phyloP scores from a whole-genome alignment of 2,113 vertebrate genomes.

The Antechinus flavipes region DNA sequence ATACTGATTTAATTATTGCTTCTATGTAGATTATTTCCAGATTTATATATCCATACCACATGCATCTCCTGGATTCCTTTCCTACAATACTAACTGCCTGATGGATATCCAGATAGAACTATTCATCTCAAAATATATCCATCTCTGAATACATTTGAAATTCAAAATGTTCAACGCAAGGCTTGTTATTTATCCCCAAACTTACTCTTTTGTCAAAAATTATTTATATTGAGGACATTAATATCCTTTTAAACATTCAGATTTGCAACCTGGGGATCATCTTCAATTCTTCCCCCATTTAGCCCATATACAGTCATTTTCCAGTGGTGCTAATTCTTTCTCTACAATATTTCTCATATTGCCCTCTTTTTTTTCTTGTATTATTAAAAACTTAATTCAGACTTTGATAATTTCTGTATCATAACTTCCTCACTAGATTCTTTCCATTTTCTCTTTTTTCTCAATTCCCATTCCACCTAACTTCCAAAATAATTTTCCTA shows the following conservation, averaged over 20 bases:
- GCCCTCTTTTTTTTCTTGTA: background rate
- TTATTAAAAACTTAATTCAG: background rate
- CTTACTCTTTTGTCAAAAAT: background rate
- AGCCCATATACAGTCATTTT: background rate
- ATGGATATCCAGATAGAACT: background rate
- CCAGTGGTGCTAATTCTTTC: background rate
- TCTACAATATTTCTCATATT: background rate
- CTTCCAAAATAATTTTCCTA: background rate
- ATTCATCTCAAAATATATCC: background rate
- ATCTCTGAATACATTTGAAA: background rate
- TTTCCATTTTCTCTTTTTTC: background rate
- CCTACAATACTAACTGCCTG: background rate
- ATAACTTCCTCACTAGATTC: background rate
- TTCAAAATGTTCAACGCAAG: background rate
- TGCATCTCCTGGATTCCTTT: background rate
- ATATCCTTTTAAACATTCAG: background rate
- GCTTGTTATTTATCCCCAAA: background rate
- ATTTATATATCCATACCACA: background rate
- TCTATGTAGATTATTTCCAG: background rate
- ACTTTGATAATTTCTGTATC: background rate
- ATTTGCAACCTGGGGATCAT: background rate
- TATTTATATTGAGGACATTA: background rate
- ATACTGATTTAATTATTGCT: background rate
- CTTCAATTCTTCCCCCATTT: background rate
- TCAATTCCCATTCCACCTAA: background rate